Percentiles rank a stretch among this genome's conserved stretches.
Evolutionary conservation across 2,888 invertebrate species (phyloP).

Genomic region (Therioaphis trifolii): DNA sequence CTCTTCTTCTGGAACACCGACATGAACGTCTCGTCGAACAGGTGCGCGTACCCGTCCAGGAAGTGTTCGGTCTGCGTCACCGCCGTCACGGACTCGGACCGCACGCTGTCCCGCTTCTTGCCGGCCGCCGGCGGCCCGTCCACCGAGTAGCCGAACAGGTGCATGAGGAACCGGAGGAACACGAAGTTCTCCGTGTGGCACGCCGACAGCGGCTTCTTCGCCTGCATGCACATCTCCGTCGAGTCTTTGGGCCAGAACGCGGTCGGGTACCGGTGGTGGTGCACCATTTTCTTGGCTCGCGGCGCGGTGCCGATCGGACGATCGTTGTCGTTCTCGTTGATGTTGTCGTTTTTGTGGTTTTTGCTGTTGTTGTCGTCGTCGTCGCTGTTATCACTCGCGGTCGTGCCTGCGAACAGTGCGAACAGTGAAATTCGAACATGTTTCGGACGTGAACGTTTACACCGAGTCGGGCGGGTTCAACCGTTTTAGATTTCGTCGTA

Average conservation of each 20-base stretch:
- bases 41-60: conserved; percentile 59
- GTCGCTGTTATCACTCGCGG: neutral
- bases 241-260: conserved; percentile 63
- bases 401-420: too few species aligned
- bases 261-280: conserved; percentile 31
- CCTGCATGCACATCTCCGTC: conserved; percentile 63
- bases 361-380: too few species aligned
- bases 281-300: neutral
- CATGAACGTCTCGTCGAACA: conserved; percentile 62
- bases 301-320: too few species aligned
- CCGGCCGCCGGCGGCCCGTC: conserved; percentile 47
- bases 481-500: too few species aligned
- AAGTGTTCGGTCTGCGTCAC: conserved; percentile 49
- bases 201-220: conserved; percentile 63
- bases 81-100: neutral
- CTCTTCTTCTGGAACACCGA: conserved; percentile 62
- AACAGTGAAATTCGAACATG: too few species aligned
- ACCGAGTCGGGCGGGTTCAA: too few species aligned
- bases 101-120: neutral
- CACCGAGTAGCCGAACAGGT: conserved; percentile 65
- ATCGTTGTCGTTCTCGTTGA: too few species aligned
- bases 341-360: too few species aligned
- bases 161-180: conserved; percentile 66
- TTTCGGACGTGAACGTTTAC: neutral
- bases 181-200: conserved; percentile 65